Evolutionary conservation across 2,888 invertebrate genomes (phyloP).

Genomic region (Iselma pallidipennis): DNA sequence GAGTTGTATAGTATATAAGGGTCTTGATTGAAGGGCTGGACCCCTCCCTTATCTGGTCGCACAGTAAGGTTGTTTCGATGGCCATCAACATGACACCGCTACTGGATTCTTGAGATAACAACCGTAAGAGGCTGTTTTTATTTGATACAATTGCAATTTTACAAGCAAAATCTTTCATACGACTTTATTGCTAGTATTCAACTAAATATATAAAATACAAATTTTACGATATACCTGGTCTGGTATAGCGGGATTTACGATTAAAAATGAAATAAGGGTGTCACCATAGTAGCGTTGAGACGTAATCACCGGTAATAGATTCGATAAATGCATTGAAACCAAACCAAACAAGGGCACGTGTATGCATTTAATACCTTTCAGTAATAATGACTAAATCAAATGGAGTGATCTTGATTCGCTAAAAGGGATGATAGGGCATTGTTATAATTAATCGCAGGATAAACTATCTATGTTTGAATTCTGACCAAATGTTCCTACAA

Average conservation of each 20-base stretch:
- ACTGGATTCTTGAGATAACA: slow-evolving; percentile 48
- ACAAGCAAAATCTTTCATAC: background rate
- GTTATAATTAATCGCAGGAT: slow-evolving; percentile 6
- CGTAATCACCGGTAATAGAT: slow-evolving; percentile 23
- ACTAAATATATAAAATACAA: no score
- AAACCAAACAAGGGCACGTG: slow-evolving; percentile 37
- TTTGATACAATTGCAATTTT: background rate
- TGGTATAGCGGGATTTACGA: background rate
- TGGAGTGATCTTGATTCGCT: slow-evolving; percentile 5
- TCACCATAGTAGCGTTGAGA: slow-evolving; percentile 16
- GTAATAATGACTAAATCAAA: slow-evolving; percentile 30
- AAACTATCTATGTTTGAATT: background rate
- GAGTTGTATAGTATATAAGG: slow-evolving; percentile 44
- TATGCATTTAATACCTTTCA: slow-evolving; percentile 25
- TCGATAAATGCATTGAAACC: slow-evolving; percentile 29
- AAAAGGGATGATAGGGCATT: slow-evolving; percentile 5
- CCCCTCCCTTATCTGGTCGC: slow-evolving; percentile 43
- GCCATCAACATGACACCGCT: slow-evolving; percentile 41
- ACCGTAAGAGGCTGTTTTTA: slow-evolving; percentile 35
- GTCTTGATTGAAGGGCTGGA: slow-evolving; percentile 33
- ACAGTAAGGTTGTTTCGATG: slow-evolving; percentile 41
- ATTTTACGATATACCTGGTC: background rate
- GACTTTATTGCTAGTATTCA: background rate
- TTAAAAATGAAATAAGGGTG: background rate
- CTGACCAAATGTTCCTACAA: background rate